These are phyloP conservation scores for Drosophila neocordata DNA, from an alignment of 1,140 invertebrate species.

Conservation along the genomic window DNA sequence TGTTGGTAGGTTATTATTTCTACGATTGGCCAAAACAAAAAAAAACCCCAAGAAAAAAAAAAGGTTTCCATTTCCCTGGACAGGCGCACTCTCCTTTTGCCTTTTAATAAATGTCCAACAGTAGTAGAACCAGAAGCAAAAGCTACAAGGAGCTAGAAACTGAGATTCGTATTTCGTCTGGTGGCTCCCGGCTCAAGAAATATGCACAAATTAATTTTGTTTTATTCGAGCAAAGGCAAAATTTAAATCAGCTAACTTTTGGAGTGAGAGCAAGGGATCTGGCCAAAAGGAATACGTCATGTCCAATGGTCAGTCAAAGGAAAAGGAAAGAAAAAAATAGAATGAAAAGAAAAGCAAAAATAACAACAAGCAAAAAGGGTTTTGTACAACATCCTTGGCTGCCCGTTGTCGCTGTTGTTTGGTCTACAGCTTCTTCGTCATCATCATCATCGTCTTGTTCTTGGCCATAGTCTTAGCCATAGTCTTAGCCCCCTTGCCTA, in stretches of 20 bases:
- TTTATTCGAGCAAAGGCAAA: conserved; percentile 76
- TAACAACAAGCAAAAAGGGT: conserved; percentile 67
- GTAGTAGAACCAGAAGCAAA: too few species aligned
- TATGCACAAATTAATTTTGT: conserved; percentile 81
- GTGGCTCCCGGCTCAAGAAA: conserved; percentile 66
- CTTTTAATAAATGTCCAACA: conserved; percentile 76
- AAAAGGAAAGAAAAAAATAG: conserved; percentile 32
- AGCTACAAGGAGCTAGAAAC: neutral
- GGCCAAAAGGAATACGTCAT: conserved; percentile 65
- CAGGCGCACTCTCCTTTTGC: conserved; percentile 47
- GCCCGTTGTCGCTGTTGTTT: conserved; percentile 22
- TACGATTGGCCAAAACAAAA: conserved; percentile 51
- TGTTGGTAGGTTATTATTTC: conserved; percentile 56
- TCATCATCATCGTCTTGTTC: conserved; percentile 45
- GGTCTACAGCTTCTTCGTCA: conserved; percentile 27
- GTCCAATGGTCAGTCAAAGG: conserved; percentile 45
- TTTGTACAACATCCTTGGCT: neutral
- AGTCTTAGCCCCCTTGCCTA: neutral
- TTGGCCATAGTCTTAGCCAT: conserved; percentile 44
- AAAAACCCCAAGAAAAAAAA: conserved; percentile 21
- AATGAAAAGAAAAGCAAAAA: conserved; percentile 33
- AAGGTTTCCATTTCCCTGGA: conserved; percentile 70
- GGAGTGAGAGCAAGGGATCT: neutral
- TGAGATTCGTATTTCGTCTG: conserved; percentile 72
- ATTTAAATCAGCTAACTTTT: conserved; percentile 71